These are phyloP conservation scores for Nudaria mundana DNA, from an alignment of 2,888 invertebrate species.

Conservation along the genomic window DNA sequence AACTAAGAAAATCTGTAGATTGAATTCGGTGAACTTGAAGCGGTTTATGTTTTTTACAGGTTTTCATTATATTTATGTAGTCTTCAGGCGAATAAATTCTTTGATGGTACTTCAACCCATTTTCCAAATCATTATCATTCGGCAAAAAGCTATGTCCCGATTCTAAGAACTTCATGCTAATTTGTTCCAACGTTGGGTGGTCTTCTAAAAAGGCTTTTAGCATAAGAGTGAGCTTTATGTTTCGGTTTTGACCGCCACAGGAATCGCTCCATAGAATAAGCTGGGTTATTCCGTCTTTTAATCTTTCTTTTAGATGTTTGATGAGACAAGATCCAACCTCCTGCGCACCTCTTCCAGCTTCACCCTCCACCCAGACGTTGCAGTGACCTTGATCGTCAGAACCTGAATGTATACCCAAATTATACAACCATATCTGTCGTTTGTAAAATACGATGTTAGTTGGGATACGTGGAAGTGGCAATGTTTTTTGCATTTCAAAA, in stretches of 20 bases:
- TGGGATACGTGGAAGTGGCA: neutral
- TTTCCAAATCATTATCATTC: slow-evolving; percentile 14
- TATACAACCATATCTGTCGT: slow-evolving; percentile 13
- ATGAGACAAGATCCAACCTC: slow-evolving; percentile 16
- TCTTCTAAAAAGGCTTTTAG: slow-evolving; percentile 8
- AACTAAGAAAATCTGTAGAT: slow-evolving; percentile 9
- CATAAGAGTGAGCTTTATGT: slow-evolving; percentile 11
- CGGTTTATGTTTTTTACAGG: slow-evolving; percentile 12
- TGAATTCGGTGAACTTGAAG: slow-evolving; percentile 10
- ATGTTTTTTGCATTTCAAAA: neutral
- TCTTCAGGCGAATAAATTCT: slow-evolving; percentile 12
- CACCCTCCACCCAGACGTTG: slow-evolving; percentile 18
- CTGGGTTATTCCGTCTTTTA: slow-evolving; percentile 2
- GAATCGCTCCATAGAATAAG: slow-evolving; percentile 11
- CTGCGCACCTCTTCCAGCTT: slow-evolving; percentile 17
- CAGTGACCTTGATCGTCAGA: slow-evolving; percentile 13
- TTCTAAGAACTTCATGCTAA: slow-evolving; percentile 3
- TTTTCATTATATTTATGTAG: slow-evolving; percentile 13
- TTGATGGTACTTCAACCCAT: slow-evolving; percentile 7
- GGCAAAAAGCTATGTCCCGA: slow-evolving; percentile 7
- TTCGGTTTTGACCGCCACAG: slow-evolving; percentile 11
- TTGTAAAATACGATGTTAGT: neutral
- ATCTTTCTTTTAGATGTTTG: slow-evolving; percentile 6
- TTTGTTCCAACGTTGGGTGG: slow-evolving; percentile 5
- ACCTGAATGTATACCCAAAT: slow-evolving; percentile 15